These are phyloP conservation scores for Panthera leo DNA, from an alignment of 2,113 vertebrate genomes.

Conservation along the genomic window DNA sequence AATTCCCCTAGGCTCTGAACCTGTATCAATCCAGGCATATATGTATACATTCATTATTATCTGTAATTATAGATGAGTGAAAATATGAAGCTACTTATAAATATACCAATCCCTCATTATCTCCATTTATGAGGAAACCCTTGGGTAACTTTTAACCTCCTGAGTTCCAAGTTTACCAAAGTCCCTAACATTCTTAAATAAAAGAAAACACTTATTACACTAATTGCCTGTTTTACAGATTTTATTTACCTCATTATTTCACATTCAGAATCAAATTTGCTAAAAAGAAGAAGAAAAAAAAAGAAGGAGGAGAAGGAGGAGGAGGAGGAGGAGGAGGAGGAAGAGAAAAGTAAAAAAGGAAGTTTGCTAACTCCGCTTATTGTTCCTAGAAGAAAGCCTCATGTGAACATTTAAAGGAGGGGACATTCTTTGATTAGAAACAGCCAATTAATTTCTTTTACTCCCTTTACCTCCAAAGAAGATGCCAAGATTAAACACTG, in stretches of 20 bases:
- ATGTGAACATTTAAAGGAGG: background rate
- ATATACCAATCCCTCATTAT: background rate
- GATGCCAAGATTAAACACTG: constrained; percentile 44
- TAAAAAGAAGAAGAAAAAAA: background rate
- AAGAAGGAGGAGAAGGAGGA: accelerated
- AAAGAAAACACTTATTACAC: background rate
- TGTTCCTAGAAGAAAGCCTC: background rate
- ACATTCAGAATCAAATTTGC: background rate
- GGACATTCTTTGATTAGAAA: background rate
- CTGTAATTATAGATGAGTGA: constrained; percentile 22
- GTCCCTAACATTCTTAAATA: background rate
- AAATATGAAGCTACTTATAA: background rate
- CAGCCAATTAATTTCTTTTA: constrained; percentile 47
- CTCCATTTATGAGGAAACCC: background rate
- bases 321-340: no score
- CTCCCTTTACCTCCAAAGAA: constrained; percentile 32
- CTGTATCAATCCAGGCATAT: background rate
- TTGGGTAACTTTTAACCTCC: background rate
- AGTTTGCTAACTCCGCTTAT: background rate
- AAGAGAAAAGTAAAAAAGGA: no score
- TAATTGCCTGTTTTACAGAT: background rate
- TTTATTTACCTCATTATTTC: background rate
- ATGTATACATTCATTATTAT: background rate
- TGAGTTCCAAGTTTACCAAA: background rate
- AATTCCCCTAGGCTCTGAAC: background rate